Evolutionary conservation across 2,113 vertebrate genomes (phyloP).

Genomic region (Aegotheles bennettii): DNA sequence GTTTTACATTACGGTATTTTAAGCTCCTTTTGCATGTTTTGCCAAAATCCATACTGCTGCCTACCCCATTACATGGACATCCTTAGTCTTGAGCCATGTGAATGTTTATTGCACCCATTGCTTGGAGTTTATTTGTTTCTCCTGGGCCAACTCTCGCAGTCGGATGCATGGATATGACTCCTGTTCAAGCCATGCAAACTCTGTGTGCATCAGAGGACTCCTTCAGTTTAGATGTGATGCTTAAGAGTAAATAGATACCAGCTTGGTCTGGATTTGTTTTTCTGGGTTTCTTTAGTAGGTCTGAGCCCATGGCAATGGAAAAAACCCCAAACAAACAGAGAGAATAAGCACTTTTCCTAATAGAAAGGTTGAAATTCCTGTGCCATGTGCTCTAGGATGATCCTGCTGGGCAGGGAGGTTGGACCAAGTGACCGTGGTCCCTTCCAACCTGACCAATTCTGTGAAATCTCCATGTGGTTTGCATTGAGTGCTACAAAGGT

Average conservation of each 20-base stretch:
- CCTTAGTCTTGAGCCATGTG: not conserved
- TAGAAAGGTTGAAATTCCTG: not conserved
- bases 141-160: not conserved
- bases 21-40: not conserved
- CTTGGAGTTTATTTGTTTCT: not conserved
- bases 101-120: not conserved
- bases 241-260: not conserved
- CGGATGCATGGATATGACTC: not conserved
- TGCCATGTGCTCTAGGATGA: no score
- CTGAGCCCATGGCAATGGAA: not conserved
- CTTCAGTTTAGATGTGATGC: not conserved
- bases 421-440: no score
- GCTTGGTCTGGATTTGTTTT: not conserved
- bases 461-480: not conserved
- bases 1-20: not conserved
- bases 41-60: not conserved
- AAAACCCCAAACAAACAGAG: no score
- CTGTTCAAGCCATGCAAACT: not conserved
- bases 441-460: no score
- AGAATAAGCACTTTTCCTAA: not conserved
- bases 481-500: not conserved
- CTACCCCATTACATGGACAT: no score
- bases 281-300: not conserved
- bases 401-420: no score
- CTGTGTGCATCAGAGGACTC: not conserved